These are phyloP conservation scores for Emys orbicularis DNA, from an alignment of 2,797 vertebrate species.

Conservation along the genomic window DNA sequence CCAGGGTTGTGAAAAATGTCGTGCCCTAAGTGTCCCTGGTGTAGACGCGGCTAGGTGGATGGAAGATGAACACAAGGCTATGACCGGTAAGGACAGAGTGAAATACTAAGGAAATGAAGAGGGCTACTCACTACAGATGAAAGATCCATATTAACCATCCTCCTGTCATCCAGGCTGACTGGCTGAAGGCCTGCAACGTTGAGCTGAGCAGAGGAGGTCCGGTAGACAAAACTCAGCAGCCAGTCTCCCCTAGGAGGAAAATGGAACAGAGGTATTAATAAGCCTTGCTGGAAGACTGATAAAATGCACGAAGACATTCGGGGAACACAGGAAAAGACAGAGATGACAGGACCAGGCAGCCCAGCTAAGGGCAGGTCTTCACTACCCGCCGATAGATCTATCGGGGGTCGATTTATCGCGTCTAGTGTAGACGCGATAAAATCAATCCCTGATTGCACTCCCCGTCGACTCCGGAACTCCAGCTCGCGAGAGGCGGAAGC, in stretches of 20 bases:
- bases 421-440: too few species aligned
- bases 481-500: too few species aligned
- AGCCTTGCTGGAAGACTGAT: neutral
- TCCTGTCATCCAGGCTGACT: conserved; percentile 87
- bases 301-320: rapidly evolving
- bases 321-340: rapidly evolving
- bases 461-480: too few species aligned
- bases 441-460: too few species aligned
- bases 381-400: too few species aligned
- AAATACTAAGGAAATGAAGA: neutral
- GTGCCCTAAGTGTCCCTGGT: neutral
- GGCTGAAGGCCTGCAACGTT: conserved; percentile 94
- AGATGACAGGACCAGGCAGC: neutral
- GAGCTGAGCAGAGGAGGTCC: conserved; percentile 91
- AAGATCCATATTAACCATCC: conserved; percentile 94
- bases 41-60: neutral
- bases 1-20: neutral
- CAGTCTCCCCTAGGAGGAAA: conserved; percentile 90
- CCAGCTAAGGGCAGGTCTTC: neutral
- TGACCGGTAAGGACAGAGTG: neutral
- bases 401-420: too few species aligned
- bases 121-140: conserved; percentile 90
- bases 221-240: conserved; percentile 95
- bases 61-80: neutral
- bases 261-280: neutral